phyloP scores from a whole-genome alignment of 2,113 vertebrate genomes.

The Equus quagga region DNA sequence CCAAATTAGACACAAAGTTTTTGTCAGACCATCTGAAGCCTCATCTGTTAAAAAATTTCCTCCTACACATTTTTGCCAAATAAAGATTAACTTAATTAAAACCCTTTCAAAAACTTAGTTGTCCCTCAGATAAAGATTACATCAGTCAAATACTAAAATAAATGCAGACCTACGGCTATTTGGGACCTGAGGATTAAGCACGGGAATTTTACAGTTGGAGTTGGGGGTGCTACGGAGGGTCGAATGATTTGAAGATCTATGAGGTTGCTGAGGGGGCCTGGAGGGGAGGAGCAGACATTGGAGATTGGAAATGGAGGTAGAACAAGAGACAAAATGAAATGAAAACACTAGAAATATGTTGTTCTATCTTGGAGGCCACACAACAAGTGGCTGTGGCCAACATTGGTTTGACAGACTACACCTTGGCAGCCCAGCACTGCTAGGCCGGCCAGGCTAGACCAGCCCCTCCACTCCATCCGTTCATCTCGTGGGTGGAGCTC shows the following conservation, averaged over 20 bases:
- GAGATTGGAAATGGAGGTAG: background rate
- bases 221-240: too few species aligned
- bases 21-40: background rate
- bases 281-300: background rate
- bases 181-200: background rate
- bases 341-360: background rate
- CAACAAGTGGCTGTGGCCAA: background rate
- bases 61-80: background rate
- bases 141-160: background rate
- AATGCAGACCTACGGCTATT: background rate
- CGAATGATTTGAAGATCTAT: background rate
- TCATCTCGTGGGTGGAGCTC: too few species aligned
- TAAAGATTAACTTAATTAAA: background rate
- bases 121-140: background rate
- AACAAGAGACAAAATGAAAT: background rate
- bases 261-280: background rate
- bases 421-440: rapidly evolving
- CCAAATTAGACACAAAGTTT: background rate
- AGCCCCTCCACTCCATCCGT: background rate
- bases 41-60: background rate
- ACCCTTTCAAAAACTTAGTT: background rate
- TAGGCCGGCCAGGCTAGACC: too few species aligned
- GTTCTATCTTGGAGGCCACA: rapidly evolving
- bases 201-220: too few species aligned
- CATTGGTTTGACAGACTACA: background rate